phyloP scores from a whole-genome alignment of 2,113 vertebrate genomes.

The Scortum barcoo region DNA sequence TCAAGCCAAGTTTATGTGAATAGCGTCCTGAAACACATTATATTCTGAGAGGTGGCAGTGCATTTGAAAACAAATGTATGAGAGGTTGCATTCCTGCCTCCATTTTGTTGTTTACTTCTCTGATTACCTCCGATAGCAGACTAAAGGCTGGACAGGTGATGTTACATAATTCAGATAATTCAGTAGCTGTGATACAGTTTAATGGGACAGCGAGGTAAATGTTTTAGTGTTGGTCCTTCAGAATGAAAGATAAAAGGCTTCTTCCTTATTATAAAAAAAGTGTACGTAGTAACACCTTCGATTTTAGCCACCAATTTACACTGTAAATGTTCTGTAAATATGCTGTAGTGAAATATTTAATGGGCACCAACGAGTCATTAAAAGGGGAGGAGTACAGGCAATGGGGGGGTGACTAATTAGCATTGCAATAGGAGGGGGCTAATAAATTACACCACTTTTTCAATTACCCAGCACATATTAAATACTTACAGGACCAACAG shows the following conservation, averaged over 20 bases:
- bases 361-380: neutral
- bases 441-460: slow-evolving; percentile 20
- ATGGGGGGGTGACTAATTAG: neutral
- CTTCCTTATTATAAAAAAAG: neutral
- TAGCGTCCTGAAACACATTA: slow-evolving; percentile 35
- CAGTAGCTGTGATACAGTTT: neutral
- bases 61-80: slow-evolving; percentile 28
- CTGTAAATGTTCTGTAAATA: neutral
- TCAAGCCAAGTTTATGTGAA: slow-evolving; percentile 26
- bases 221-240: neutral
- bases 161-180: neutral
- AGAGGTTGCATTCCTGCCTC: slow-evolving; percentile 2
- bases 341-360: neutral
- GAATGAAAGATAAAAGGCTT: neutral
- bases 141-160: neutral
- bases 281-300: neutral
- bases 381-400: neutral
- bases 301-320: neutral
- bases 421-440: neutral
- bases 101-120: slow-evolving; percentile 22
- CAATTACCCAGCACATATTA: slow-evolving; percentile 1
- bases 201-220: neutral
- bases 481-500: slow-evolving; percentile 6
- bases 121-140: neutral
- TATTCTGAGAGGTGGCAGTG: slow-evolving; percentile 12